Percentiles rank a stretch among this genome's conserved stretches.
Conservation (phyloP, 2,888 invertebrate species). For the Belgica antarctica region DNA sequence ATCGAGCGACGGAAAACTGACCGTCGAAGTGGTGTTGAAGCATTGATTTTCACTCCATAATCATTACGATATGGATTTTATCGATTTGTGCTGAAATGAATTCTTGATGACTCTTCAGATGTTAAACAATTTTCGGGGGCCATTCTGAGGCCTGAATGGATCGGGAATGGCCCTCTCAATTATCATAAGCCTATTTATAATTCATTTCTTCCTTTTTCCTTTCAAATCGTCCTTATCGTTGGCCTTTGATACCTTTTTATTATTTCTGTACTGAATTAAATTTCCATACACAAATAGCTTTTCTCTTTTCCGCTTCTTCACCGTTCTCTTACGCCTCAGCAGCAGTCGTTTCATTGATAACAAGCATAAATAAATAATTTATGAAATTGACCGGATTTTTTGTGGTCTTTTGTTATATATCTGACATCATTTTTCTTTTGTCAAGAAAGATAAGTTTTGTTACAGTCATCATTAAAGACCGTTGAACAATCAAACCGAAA, state of each 20-base stretch:
- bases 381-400: slow-evolving; percentile 31
- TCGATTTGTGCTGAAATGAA: not conserved
- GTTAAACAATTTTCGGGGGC: too few species aligned
- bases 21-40: not conserved
- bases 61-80: not conserved
- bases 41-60: not conserved
- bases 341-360: not conserved
- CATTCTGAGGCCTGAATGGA: not conserved
- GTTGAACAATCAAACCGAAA: too few species aligned
- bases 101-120: slow-evolving; percentile 2
- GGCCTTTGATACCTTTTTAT: slow-evolving; percentile 33
- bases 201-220: not conserved
- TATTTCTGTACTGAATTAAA: slow-evolving; percentile 23
- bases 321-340: not conserved
- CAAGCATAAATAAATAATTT: slow-evolving; percentile 34
- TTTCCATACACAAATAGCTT: slow-evolving; percentile 32
- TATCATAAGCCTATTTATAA: slow-evolving; percentile 18
- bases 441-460: too few species aligned
- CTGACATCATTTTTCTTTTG: not conserved
- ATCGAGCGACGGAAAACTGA: not conserved
- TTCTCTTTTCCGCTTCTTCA: not conserved
- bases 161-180: not conserved
- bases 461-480: too few species aligned
- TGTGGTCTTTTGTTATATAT: not conserved
- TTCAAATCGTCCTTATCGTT: slow-evolving; percentile 28